Conservation (phyloP, 2,888 invertebrate species). For the Sialis fuliginosa region DNA sequence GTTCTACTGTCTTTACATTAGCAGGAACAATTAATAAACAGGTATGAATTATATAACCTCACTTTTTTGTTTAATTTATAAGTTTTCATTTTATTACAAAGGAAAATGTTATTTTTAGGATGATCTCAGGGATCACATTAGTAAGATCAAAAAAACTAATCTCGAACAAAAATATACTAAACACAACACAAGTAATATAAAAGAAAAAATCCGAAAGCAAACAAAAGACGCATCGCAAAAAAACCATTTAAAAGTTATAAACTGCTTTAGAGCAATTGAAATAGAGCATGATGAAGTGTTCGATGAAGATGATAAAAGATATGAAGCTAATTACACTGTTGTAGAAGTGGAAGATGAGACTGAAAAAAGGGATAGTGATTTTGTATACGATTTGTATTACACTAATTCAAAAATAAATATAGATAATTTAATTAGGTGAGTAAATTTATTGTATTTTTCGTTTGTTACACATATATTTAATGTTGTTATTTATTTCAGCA, state of each 20-base stretch:
- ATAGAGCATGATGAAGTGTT: constrained; percentile 9
- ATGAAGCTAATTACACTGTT: constrained; percentile 27
- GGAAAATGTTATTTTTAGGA: constrained; percentile 21
- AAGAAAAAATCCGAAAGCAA: constrained; percentile 26
- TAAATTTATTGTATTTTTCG: not conserved
- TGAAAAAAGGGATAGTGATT: constrained; percentile 20
- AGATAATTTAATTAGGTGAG: constrained; percentile 23
- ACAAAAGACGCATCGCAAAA: constrained; percentile 27
- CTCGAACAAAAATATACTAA: constrained; percentile 26
- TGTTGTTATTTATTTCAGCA: constrained; percentile 18
- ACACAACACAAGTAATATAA: constrained; percentile 26
- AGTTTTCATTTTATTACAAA: not conserved
- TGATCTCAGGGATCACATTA: constrained; percentile 22
- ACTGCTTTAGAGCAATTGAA: constrained; percentile 31
- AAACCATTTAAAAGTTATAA: constrained; percentile 39
- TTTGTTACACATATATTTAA: not conserved
- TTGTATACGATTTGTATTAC: constrained; percentile 47
- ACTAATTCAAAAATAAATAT: constrained; percentile 28
- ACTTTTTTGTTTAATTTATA: not conserved
- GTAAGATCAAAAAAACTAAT: constrained; percentile 26
- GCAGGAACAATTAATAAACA: constrained; percentile 51
- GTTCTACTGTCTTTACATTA: constrained; percentile 45
- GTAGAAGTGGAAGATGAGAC: constrained; percentile 29
- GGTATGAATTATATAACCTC: constrained; percentile 24
- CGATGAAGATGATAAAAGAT: constrained; percentile 11